A percentile compares a stretch with the other conserved stretches of the same genome.
phyloP scores from a whole-genome alignment of 2,113 vertebrate genomes.

The Numida meleagris region DNA sequence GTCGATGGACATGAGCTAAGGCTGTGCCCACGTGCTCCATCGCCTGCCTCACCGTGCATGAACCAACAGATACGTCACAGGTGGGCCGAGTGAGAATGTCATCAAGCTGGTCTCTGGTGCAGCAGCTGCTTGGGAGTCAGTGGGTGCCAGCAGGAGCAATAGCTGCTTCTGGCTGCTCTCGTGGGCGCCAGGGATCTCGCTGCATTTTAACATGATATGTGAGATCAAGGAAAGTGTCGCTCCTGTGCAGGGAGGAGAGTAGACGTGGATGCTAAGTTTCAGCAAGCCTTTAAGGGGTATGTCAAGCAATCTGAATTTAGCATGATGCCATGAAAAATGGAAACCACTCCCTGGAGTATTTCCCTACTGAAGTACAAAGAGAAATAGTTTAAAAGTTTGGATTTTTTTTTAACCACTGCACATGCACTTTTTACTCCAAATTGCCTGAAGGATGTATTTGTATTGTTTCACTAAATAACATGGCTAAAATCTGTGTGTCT shows the following conservation, averaged over 20 bases:
- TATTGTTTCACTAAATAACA: not conserved
- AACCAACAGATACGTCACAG: not conserved
- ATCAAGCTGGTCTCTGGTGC: rapidly evolving
- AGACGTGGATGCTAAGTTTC: rapidly evolving
- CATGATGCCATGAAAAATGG: not conserved
- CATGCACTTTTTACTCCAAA: constrained; percentile 47
- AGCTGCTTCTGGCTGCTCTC: not conserved
- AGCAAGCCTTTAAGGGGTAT: not conserved
- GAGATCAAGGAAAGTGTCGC: rapidly evolving
- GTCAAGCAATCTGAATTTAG: rapidly evolving
- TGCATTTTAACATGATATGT: rapidly evolving
- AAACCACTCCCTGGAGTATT: not conserved
- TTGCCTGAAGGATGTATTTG: constrained; percentile 8
- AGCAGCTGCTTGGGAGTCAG: not conserved
- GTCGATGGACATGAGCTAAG: constrained; percentile 89
- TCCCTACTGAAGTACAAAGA: not conserved
- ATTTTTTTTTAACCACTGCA: constrained; percentile 5
- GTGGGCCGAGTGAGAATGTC: rapidly evolving
- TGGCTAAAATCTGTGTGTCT: not conserved
- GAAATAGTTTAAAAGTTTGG: not conserved
- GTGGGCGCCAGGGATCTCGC: not conserved
- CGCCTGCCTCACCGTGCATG: not conserved
- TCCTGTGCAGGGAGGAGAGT: rapidly evolving
- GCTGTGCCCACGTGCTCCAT: rapidly evolving
- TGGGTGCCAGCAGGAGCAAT: rapidly evolving